Evolutionary conservation across 2,797 vertebrate genomes (phyloP), one percentile per base, ranked within the genome.

Genomic region (Rhynchotus rufescens): DNA sequence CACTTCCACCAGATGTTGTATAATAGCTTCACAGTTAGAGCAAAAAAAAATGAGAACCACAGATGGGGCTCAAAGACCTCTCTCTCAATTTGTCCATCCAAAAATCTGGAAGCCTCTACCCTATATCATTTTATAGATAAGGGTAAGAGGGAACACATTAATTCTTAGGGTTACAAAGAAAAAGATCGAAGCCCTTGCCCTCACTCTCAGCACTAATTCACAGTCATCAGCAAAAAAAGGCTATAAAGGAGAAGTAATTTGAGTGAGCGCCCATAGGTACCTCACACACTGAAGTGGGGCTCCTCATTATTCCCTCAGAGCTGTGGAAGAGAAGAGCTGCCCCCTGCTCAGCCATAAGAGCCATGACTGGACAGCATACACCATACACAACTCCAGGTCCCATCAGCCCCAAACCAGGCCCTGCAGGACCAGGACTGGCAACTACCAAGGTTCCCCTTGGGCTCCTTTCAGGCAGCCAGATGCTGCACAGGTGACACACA

Each of bases 381-480:
- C 22, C 25, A 61, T 54, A 17, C n/a, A 79, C 15, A 56, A 40
- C 34, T 34, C 16, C 28, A 78, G 54, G 86, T 38, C 20, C 8
- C 56, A 69, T 40, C 22, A 40, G 6, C 21, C 56, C 21, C 59
- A 57, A 23, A 8, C 7, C 40, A 80, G 73, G n/a, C 1, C 1
- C 20, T 23, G 15, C 26, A 92, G 51, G 22, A 85, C 42, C 28
- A 88, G 38, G 75, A 83, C 49, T 13, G 40, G 54, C 2, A 0
- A 38, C 13, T 36, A 20, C 13, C 0, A 0, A 83, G 51, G 15
- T 36, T 9, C 34, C 61, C 16, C 25, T 36, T 76, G 59, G 25
- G n/a, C n/a, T 68, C 30, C 34, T 6, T 65, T 45, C 51, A 34
- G 40, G 36, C 20, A 73, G 26, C 16, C 66, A 26, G 10, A 17